These are phyloP conservation scores for Paracanthobrama guichenoti DNA, from an alignment of 2,113 vertebrate species.

Conservation along the genomic window DNA sequence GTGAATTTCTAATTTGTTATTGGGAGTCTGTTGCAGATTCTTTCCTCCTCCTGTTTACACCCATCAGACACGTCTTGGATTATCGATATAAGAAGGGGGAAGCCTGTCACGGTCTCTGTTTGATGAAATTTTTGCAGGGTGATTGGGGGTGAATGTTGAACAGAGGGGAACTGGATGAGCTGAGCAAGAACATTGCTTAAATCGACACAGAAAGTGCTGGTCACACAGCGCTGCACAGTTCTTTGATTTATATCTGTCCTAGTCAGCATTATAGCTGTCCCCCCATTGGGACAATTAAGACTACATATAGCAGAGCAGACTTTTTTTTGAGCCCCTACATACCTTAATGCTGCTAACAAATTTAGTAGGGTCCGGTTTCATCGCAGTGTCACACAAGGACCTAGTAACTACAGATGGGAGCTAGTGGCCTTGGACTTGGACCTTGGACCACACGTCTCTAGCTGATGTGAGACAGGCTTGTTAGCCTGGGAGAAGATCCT, in stretches of 20 bases:
- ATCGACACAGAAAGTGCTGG: constrained; percentile 5
- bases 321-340: background rate
- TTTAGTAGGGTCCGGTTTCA: background rate
- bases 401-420: constrained; percentile 28
- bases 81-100: constrained; percentile 47
- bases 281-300: constrained; percentile 16
- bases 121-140: constrained; percentile 26
- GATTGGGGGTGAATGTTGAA: constrained; percentile 43
- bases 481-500: constrained; percentile 46
- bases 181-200: constrained; percentile 10
- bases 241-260: constrained; percentile 28
- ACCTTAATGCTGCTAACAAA: background rate
- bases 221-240: background rate
- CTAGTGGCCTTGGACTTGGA: constrained; percentile 37
- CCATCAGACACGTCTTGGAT: constrained; percentile 37
- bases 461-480: constrained; percentile 34
- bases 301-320: background rate
- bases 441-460: constrained; percentile 42
- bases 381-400: background rate
- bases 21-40: constrained; percentile 31
- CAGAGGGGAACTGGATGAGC: constrained; percentile 12
- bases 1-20: constrained; percentile 45
- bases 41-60: constrained; percentile 16
- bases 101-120: constrained; percentile 25
- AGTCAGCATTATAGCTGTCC: constrained; percentile 27